These are phyloP conservation scores for Orthosia cruda DNA, from an alignment of 2,888 invertebrate genomes.

Conservation along the genomic window DNA sequence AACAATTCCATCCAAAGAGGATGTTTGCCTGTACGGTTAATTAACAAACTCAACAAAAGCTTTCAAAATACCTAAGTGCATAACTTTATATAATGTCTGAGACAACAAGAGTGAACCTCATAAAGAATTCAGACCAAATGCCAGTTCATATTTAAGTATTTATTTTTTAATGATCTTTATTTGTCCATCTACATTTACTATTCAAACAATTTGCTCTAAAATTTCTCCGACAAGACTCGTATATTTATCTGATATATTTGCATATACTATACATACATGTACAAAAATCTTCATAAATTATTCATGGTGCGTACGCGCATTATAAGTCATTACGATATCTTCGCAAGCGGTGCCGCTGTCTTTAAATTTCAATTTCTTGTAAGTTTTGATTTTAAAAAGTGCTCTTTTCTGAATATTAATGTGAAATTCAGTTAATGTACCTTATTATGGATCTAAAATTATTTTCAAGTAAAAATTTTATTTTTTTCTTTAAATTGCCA, in stretches of 20 bases:
- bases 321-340: slow-evolving; percentile 76
- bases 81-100: slow-evolving; percentile 37
- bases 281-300: slow-evolving; percentile 75
- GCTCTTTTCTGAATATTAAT: slow-evolving; percentile 64
- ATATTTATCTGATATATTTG: slow-evolving; percentile 63
- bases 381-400: slow-evolving; percentile 64
- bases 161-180: slow-evolving; percentile 56
- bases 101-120: slow-evolving; percentile 42
- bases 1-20: slow-evolving; percentile 13
- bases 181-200: slow-evolving; percentile 56
- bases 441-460: slow-evolving; percentile 61
- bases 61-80: slow-evolving; percentile 33
- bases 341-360: slow-evolving; percentile 63
- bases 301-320: slow-evolving; percentile 74
- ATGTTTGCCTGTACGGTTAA: slow-evolving; percentile 52
- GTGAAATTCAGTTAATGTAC: slow-evolving; percentile 62
- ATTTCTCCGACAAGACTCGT: slow-evolving; percentile 58
- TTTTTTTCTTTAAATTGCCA: slow-evolving; percentile 6
- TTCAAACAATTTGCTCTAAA: slow-evolving; percentile 57
- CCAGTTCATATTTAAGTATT: slow-evolving; percentile 47
- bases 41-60: slow-evolving; percentile 52
- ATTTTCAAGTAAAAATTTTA: slow-evolving; percentile 39
- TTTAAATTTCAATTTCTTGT: slow-evolving; percentile 77
- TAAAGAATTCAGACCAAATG: slow-evolving; percentile 53
- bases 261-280: slow-evolving; percentile 63